Evolutionary conservation across 2,888 invertebrate species (phyloP).

Genomic region (Meganola albula): DNA sequence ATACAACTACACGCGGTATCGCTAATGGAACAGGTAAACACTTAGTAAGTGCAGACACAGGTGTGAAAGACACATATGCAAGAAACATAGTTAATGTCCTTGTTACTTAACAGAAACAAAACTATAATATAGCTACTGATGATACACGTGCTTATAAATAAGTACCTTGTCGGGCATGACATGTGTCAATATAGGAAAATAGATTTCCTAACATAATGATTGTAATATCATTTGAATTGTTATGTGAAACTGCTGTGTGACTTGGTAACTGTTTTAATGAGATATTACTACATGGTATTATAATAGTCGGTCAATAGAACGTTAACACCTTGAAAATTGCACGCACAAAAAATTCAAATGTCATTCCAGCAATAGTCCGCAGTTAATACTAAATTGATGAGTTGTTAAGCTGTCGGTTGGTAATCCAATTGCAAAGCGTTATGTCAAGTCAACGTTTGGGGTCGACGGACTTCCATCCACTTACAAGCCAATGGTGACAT

Average conservation of each 20-base stretch:
- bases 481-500: slow-evolving; percentile 29
- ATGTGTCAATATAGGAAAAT: no score
- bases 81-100: no score
- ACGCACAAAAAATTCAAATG: no score
- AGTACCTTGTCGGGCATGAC: no score
- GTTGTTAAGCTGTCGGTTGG: slow-evolving; percentile 48
- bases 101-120: slow-evolving; percentile 22
- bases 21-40: slow-evolving; percentile 31
- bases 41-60: slow-evolving; percentile 21
- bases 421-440: slow-evolving; percentile 47
- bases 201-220: no score
- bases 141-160: slow-evolving; percentile 16
- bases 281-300: no score
- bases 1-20: slow-evolving; percentile 16
- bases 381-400: slow-evolving; percentile 45
- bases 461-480: slow-evolving; percentile 47
- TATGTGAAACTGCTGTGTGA: no score
- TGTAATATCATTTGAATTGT: no score
- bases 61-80: slow-evolving; percentile 20
- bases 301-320: no score
- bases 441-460: slow-evolving; percentile 52
- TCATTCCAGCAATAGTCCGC: no score
- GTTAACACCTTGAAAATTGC: no score
- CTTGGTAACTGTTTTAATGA: no score
- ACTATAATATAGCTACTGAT: slow-evolving; percentile 15